Evolutionary conservation across 1,140 invertebrate species (phyloP).

Genomic region (Drosophila orosa): DNA sequence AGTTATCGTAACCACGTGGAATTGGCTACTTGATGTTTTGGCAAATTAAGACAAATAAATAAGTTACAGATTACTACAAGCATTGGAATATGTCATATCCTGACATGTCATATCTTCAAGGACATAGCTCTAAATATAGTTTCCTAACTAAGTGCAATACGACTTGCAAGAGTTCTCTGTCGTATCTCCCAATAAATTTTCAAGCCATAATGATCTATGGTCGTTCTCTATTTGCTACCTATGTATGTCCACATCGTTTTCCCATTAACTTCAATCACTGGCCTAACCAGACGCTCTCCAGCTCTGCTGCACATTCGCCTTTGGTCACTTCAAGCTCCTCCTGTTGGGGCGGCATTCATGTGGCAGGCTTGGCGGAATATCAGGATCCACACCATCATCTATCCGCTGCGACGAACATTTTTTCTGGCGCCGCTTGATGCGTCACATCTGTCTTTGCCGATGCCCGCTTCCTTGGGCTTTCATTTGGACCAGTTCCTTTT

Average conservation of each 20-base stretch:
- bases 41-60: neutral
- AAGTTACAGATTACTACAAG: neutral
- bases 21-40: neutral
- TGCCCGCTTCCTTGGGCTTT: slow-evolving; percentile 24
- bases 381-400: slow-evolving; percentile 23
- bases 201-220: neutral
- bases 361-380: slow-evolving; percentile 16
- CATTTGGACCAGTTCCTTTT: slow-evolving; percentile 33
- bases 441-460: slow-evolving; percentile 52
- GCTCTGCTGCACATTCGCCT: neutral
- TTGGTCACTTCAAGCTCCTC: slow-evolving; percentile 33
- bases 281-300: slow-evolving; percentile 6
- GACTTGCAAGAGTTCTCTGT: neutral
- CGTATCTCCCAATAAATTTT: neutral
- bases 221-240: too few species aligned
- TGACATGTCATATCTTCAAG: neutral
- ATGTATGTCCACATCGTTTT: neutral
- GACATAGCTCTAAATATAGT: neutral
- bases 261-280: slow-evolving; percentile 13
- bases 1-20: neutral
- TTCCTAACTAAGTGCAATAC: neutral
- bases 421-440: slow-evolving; percentile 22
- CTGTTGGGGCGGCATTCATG: slow-evolving; percentile 25
- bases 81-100: neutral
- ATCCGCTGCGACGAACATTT: slow-evolving; percentile 27